A percentile compares a stretch with the other conserved stretches of the same genome.
phyloP scores from a whole-genome alignment of 2,797 vertebrate species.

The Phaenicophaeus curvirostris region DNA sequence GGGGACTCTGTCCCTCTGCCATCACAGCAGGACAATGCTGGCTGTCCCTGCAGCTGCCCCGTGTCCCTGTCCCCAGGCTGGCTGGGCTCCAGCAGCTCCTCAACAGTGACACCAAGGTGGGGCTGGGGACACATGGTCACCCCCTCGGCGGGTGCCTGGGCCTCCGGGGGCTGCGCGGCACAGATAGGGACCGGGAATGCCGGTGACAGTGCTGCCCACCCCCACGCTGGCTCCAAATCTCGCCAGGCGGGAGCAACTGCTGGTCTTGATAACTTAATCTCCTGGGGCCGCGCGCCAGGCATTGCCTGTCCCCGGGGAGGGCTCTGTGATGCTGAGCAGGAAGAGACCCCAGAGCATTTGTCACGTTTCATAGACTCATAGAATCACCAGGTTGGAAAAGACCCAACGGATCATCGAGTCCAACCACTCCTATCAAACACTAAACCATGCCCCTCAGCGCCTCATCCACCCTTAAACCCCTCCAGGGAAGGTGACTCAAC shows the following conservation, averaged over 20 bases:
- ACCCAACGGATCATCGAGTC: no score
- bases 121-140: rapidly evolving
- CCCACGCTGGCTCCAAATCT: background rate
- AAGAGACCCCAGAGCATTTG: background rate
- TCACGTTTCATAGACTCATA: no score
- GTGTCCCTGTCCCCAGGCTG: background rate
- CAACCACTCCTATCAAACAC: no score
- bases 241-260: background rate
- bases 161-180: background rate
- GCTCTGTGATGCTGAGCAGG: background rate
- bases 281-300: rapidly evolving
- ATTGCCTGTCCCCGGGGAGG: background rate
- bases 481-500: no score
- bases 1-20: background rate
- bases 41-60: rapidly evolving
- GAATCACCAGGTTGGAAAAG: no score
- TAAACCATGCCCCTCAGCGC: no score
- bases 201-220: rapidly evolving
- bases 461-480: no score
- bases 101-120: rapidly evolving
- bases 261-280: constrained; percentile 38
- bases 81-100: background rate
- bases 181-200: background rate
- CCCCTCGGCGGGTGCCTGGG: background rate
- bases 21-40: background rate